These are phyloP conservation scores for Sebastes matsubarae DNA, from an alignment of 2,797 vertebrate species.

Conservation along the genomic window DNA sequence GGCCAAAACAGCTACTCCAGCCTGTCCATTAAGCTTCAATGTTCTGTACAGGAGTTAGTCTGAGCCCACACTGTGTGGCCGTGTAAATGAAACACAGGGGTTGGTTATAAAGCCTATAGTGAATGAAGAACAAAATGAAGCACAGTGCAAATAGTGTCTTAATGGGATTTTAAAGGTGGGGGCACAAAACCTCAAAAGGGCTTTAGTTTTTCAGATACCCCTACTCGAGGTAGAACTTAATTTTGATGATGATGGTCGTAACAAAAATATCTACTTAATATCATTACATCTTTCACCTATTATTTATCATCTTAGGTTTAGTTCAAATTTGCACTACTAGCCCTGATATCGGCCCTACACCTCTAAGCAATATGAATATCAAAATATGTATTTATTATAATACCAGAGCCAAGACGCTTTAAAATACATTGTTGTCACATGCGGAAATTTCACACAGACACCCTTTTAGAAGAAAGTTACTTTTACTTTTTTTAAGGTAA, in stretches of 20 bases:
- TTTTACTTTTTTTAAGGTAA: neutral
- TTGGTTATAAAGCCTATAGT: conserved; percentile 1
- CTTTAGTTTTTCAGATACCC: neutral
- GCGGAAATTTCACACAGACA: neutral
- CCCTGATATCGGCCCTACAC: neutral
- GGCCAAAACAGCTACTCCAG: conserved; percentile 53
- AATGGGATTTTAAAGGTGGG: conserved; percentile 20
- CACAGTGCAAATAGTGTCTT: conserved; percentile 54
- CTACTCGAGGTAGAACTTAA: neutral
- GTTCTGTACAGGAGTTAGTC: conserved; percentile 44
- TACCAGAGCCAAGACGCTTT: neutral
- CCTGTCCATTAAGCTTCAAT: conserved; percentile 50
- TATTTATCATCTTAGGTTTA: neutral
- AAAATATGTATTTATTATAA: neutral
- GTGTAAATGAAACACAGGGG: conserved; percentile 38
- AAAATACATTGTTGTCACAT: neutral
- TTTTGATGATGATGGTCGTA: neutral
- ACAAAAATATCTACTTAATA: neutral
- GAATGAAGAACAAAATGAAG: conserved; percentile 45
- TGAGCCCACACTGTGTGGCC: conserved; percentile 1
- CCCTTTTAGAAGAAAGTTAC: neutral
- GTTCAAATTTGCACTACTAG: neutral
- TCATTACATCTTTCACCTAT: neutral
- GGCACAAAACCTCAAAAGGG: neutral
- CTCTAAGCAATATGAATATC: neutral